Conservation (phyloP, 2,888 invertebrate species). For the Sphecodes monilicornis region DNA sequence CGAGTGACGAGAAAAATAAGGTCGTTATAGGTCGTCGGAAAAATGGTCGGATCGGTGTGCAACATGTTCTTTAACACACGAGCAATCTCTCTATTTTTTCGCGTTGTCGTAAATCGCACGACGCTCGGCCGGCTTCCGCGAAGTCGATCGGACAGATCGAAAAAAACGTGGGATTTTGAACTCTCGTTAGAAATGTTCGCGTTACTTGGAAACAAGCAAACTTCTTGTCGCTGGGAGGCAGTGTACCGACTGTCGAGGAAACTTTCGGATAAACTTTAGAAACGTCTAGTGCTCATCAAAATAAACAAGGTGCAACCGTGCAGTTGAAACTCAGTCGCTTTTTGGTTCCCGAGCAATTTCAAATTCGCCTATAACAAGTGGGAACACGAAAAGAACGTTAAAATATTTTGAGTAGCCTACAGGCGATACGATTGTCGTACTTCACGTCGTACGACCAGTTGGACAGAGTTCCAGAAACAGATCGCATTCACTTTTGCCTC, state of each 20-base stretch:
- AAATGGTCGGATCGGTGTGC: constrained; percentile 29
- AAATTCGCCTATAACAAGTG: neutral
- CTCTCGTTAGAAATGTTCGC: constrained; percentile 14
- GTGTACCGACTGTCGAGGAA: neutral
- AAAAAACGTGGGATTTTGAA: constrained; percentile 26
- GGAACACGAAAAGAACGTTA: neutral
- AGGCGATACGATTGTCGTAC: no score
- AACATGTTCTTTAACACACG: constrained; percentile 52
- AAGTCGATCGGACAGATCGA: constrained; percentile 13
- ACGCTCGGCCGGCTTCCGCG: constrained; percentile 11
- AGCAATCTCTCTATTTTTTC: constrained; percentile 54
- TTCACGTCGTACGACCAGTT: no score
- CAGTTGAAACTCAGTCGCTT: neutral
- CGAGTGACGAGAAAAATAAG: constrained; percentile 49
- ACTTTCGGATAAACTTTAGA: neutral
- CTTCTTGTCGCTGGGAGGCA: neutral
- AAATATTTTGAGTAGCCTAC: neutral
- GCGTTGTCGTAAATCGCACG: constrained; percentile 36
- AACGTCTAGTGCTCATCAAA: constrained; percentile 11
- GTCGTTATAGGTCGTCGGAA: constrained; percentile 35
- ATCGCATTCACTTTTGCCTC: no score
- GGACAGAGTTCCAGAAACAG: no score
- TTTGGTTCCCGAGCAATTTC: neutral
- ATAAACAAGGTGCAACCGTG: constrained; percentile 3
- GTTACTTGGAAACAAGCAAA: constrained; percentile 28